Evolutionary conservation across 1,140 invertebrate species (phyloP).

Genomic region (Rhynchophorus ferrugineus): DNA sequence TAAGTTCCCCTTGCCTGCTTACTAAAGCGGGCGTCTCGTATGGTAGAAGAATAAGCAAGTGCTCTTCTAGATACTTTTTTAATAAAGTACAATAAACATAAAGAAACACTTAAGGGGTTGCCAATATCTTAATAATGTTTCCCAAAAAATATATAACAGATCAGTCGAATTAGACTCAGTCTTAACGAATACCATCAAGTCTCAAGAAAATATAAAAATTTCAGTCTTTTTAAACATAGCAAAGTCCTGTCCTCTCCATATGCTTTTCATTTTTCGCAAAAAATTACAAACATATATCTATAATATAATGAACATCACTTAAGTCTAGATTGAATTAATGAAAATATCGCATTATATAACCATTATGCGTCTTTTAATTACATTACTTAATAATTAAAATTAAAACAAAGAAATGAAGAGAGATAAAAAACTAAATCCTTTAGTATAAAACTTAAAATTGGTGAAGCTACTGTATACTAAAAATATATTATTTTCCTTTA

Average conservation of each 20-base stretch:
- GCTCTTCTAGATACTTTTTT: too few species aligned
- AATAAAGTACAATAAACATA: not conserved
- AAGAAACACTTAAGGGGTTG: slow-evolving; percentile 28
- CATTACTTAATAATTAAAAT: not conserved
- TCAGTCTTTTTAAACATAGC: slow-evolving; percentile 37
- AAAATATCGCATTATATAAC: not conserved
- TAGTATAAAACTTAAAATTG: not conserved
- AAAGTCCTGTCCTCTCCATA: slow-evolving; percentile 39
- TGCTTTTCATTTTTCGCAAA: slow-evolving; percentile 6
- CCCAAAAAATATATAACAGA: slow-evolving; percentile 19
- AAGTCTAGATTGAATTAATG: not conserved
- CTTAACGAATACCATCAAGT: slow-evolving; percentile 36
- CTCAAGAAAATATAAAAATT: slow-evolving; percentile 25
- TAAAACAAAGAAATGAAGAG: not conserved
- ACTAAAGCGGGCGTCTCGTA: too few species aligned
- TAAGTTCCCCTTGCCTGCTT: too few species aligned
- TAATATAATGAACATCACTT: not conserved
- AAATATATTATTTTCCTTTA: not conserved
- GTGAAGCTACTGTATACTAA: not conserved
- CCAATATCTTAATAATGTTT: slow-evolving; percentile 27
- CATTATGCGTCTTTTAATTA: not conserved
- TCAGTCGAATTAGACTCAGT: slow-evolving; percentile 36
- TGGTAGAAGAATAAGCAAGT: not conserved
- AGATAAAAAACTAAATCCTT: not conserved
- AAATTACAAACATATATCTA: slow-evolving; percentile 16